Base-by-base conservation (phyloP, 2,888 invertebrate genomes). In the Latrodectus hesperus region DNA sequence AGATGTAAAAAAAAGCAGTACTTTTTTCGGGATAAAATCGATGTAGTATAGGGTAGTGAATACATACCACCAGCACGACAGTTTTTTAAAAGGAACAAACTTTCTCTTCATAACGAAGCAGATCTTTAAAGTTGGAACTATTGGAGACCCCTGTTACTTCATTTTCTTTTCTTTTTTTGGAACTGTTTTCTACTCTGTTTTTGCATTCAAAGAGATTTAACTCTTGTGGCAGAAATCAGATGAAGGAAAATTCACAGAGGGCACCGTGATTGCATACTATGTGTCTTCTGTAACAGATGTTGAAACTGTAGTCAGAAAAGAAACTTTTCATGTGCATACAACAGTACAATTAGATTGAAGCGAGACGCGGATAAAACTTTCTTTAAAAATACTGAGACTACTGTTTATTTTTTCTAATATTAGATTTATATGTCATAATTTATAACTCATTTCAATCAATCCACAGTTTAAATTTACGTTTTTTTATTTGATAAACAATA, bases 71-170 rank as follows among this genome's bases (percentile, higher is more conserved):
- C 60, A 60, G 60, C 14, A 75, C 73, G 68, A 75, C 85, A 79
- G 85, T 80, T 80, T 86, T 80, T 86, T 86, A 86, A 85, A 86
- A 68, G 78, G 85, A 80, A 78, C 75, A 80, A 80, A 80, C 80
- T 86, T 84, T 86, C 85, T 80, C n/a, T 60, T 86, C 85, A 86
- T 86, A 86, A 86, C 85, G 85, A 86, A 86, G 80, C 64, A 65
- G 75, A 65, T 65, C 26, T 38, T 38, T 51, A 14, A 65, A 51
- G 64, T 76, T 60, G 73, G 75, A 76, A 83, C 76, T 76, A 83
- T 76, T 83, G 71, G 82, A 71, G 71, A 68, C 52, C 26, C 26
- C 64, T 60, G 22, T 73, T 49, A 53, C 74, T 81, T 51, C 72
- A 10, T 22, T 64, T 71, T 14, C 53, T n/a, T 68, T 52, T 53